These are phyloP conservation scores for Caradrina kadenii DNA, from an alignment of 2,888 invertebrate genomes.

Conservation along the genomic window DNA sequence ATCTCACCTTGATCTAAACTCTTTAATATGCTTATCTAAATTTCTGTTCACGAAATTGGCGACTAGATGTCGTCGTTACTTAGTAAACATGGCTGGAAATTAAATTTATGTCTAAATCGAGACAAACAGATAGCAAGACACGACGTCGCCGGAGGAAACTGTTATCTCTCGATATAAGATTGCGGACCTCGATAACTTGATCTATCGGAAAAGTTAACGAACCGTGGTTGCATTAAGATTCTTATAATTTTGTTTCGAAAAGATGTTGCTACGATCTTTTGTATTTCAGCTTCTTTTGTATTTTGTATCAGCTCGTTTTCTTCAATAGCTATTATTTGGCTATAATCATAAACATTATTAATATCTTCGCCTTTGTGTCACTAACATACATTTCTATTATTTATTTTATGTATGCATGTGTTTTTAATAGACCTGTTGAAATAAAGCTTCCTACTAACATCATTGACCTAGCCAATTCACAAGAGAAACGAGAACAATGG, in stretches of 20 bases:
- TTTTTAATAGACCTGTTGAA: neutral
- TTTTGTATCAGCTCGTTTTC: conserved; percentile 12
- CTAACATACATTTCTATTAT: conserved; percentile 25
- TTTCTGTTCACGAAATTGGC: conserved; percentile 78
- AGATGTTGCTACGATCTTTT: conserved; percentile 32
- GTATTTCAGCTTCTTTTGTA: conserved; percentile 27
- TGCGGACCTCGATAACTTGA: conserved; percentile 63
- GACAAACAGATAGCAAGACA: conserved; percentile 75
- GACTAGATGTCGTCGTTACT: conserved; percentile 64
- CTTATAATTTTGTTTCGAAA: conserved; percentile 58
- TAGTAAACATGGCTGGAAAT: conserved; percentile 73
- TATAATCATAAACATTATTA: conserved; percentile 10
- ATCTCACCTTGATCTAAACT: conserved; percentile 78
- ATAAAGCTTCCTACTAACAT: conserved; percentile 9
- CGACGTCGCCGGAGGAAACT: conserved; percentile 65
- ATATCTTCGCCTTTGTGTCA: neutral
- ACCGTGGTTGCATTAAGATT: conserved; percentile 65
- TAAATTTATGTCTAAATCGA: conserved; percentile 75
- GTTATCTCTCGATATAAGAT: conserved; percentile 65
- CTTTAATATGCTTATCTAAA: conserved; percentile 78
- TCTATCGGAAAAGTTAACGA: conserved; percentile 71
- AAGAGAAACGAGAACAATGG: conserved; percentile 37
- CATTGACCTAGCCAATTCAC: conserved; percentile 23
- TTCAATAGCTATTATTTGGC: neutral
- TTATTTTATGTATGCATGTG: conserved; percentile 9